Percentiles rank a stretch among this genome's conserved stretches.
Conservation (phyloP, 2,888 invertebrate species). For the Euclidia mi region DNA sequence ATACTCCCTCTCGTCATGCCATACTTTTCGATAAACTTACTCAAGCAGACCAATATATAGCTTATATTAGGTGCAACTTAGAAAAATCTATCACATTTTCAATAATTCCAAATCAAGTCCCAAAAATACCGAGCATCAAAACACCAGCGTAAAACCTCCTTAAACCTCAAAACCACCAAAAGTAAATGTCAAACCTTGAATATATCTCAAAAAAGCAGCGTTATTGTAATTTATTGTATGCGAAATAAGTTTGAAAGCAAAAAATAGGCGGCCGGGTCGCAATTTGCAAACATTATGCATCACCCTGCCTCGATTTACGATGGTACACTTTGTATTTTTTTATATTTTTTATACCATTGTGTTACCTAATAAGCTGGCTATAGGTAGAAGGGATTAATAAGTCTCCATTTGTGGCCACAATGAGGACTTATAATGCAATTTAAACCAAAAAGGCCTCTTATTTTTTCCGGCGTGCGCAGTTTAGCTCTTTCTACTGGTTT, state of each 20-base stretch:
- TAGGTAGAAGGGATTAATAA: constrained; percentile 45
- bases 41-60: too few relatives aligned
- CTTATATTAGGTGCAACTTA: too few relatives aligned
- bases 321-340: constrained; percentile 33
- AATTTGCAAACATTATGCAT: constrained; percentile 79
- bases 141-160: constrained; percentile 26
- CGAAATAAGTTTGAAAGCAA: constrained; percentile 70
- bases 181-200: constrained; percentile 68
- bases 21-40: too few relatives aligned
- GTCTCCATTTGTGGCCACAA: constrained; percentile 32
- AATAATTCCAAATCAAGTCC: too few relatives aligned
- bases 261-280: constrained; percentile 61
- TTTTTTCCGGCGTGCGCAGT: background rate
- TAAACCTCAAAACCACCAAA: constrained; percentile 48
- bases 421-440: constrained; percentile 24
- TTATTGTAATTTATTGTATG: constrained; percentile 74
- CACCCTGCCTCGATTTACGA: constrained; percentile 60
- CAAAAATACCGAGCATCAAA: too few relatives aligned
- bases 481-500: background rate
- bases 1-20: too few relatives aligned
- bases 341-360: constrained; percentile 53
- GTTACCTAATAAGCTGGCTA: constrained; percentile 56
- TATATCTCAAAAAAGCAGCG: constrained; percentile 65
- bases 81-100: too few relatives aligned
- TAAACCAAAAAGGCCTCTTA: constrained; percentile 27